Evolutionary conservation across 2,797 vertebrate genomes (phyloP), one percentile per base, ranked within the genome.

Genomic region (Triplophysa bombifrons): DNA sequence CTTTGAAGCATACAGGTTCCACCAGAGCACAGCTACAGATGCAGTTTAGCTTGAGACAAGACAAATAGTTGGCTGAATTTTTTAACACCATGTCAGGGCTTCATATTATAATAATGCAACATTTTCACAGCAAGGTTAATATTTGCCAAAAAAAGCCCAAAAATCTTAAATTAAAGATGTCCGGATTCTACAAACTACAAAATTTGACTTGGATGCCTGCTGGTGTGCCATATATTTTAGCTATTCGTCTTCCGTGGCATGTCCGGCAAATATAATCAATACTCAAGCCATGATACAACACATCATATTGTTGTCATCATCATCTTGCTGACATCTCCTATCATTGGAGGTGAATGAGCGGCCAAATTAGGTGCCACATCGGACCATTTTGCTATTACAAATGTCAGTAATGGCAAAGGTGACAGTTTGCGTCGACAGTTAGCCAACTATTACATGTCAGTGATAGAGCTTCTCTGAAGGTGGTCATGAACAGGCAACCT

Each of bases 331-430:
- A 72, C 77, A 80, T 69, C 50, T 80, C 70, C 63, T 66, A 66
- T 80, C 63, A 80, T 56, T 61, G 61, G 61, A 80, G 60, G 30
- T 80, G 70, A 80, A 80, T 72, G 61, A 80, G 20, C 38, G 34
- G 65, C 38, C 60, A 65, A 72, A 80, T 73, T 65, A 80, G 77
- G 38, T 80, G 70, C 25, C 50, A 73, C 22, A 73, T 66, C 48
- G 61, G 38, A 73, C 38, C 60, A 80, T 66, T 80, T 73, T 73
- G 70, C 55, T 72, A 66, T 79, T 72, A 64, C 58, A 78, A 58
- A 72, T 78, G 76, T 65, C 68, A 61, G 46, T 53, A 53, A 50
- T n/a, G 22, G 76, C 55, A 63, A 65, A 65, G 34, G 34, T 65
- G 63, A 65, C 63, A 65, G 63, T 65, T 65, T 44, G 63, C 34